phyloP scores from a whole-genome alignment of 2,888 invertebrate genomes.

The Hypomecis atomaria region DNA sequence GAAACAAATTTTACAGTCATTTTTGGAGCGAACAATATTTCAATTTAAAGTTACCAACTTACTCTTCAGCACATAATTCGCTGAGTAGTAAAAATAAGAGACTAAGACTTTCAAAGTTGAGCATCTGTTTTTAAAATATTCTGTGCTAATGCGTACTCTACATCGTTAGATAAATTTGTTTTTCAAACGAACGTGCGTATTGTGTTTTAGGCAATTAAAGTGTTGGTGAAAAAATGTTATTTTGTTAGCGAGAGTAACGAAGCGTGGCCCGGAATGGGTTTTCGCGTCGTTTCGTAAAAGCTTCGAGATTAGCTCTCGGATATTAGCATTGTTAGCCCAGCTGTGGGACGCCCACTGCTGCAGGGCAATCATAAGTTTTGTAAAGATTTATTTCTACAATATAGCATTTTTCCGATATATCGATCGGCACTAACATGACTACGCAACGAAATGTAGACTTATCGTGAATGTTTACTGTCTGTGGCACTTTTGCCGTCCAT shows the following conservation, averaged over 20 bases:
- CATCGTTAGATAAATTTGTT: slow-evolving; percentile 34
- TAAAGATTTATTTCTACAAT: too few species aligned
- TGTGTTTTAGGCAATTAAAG: slow-evolving; percentile 35
- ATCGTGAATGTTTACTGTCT: too few species aligned
- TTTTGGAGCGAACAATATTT: too few species aligned
- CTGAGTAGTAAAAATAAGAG: background rate
- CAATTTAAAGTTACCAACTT: too few species aligned
- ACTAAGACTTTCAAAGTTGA: background rate
- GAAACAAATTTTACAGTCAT: too few species aligned
- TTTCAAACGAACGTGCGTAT: slow-evolving; percentile 33
- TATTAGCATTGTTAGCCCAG: background rate
- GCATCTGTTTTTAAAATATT: background rate
- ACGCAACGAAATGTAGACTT: too few species aligned
- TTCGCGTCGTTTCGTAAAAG: background rate
- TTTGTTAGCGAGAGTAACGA: slow-evolving; percentile 29
- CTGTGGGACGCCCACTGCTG: too few species aligned
- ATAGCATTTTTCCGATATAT: too few species aligned
- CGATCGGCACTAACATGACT: too few species aligned
- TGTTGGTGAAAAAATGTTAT: slow-evolving; percentile 24
- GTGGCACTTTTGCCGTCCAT: too few species aligned
- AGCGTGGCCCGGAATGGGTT: slow-evolving; percentile 28
- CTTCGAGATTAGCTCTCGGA: background rate
- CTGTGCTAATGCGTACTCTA: slow-evolving; percentile 1
- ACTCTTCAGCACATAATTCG: too few species aligned
- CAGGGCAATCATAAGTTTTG: too few species aligned